Evolutionary conservation across 2,888 invertebrate genomes (phyloP), one percentile per base, ranked within the genome.

Genomic region (Rhabditophanes sp.): DNA sequence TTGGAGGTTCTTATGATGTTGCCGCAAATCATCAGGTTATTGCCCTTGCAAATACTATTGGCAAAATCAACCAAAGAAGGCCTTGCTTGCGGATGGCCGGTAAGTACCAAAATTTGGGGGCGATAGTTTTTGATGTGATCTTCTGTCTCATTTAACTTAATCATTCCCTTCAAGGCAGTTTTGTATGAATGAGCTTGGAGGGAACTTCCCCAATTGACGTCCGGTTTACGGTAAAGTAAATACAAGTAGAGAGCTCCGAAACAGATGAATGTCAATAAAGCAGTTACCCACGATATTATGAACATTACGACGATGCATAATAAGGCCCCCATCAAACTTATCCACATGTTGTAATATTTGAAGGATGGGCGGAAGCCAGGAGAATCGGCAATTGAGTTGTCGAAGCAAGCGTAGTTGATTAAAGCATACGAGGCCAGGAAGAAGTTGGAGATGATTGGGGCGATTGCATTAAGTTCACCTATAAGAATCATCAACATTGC

Each of bases 61-160:
- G 80, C 87, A 50, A 96, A 78, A 67, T 90, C 88, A 1, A 90
- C 74, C 0, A 96, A 72, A 0, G 84, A 80, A 1, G 88, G 87
- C 20, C 93, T 72, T 2, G 76, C 72, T 42, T 78, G 77, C 0
- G 88, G 85, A 41, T 78, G 71, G 1, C 88, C 90, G 2, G 79
- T 75, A 22, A 93, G 71, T 21, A 87, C 80, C 53, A 93, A 69
- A 39, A 80, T 74, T 69, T 93, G 88, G 0, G 93, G 93, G 65
- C 59, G 78, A 68, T 85, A 93, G 71, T 90, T 93, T 70, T 93
- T 93, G 12, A 93, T 87, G 66, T 96, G 93, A 58, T 90, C 90
- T 17, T 80, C 80, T 1, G 83, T 80, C 26, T 78, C 77, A 56
- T 81, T 81, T 43, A 96, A 70, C 53, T 83, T 82, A 50, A 82